A percentile compares a stretch with the other conserved stretches of the same genome.
These are phyloP conservation scores for Agrilus mali DNA, from an alignment of 2,888 invertebrate species.

Conservation along the genomic window DNA sequence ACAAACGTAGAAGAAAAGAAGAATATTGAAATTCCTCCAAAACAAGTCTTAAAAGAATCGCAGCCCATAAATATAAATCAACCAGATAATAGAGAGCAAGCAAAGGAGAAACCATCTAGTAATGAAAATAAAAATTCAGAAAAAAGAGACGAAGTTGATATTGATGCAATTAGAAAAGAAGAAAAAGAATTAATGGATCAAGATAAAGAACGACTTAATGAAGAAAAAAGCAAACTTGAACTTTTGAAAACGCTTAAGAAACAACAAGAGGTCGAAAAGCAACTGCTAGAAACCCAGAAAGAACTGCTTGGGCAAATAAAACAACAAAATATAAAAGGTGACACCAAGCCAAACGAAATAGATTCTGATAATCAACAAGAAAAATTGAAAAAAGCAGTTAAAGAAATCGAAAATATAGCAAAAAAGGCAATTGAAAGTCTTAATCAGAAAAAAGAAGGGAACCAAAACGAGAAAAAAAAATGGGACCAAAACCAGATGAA, in stretches of 20 bases:
- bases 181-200: constrained; percentile 33
- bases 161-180: constrained; percentile 33
- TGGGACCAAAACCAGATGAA: too few relatives aligned
- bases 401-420: constrained; percentile 28
- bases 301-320: constrained; percentile 48
- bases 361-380: constrained; percentile 16
- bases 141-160: constrained; percentile 36
- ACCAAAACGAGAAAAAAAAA: constrained; percentile 14
- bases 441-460: constrained; percentile 13
- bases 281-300: constrained; percentile 55
- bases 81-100: background rate
- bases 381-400: constrained; percentile 26
- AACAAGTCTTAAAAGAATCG: background rate
- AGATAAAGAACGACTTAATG: constrained; percentile 25
- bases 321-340: constrained; percentile 30
- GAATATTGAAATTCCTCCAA: background rate
- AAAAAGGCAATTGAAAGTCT: constrained; percentile 29
- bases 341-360: constrained; percentile 33
- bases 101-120: background rate
- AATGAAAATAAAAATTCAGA: constrained; percentile 21
- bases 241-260: constrained; percentile 52
- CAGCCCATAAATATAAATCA: background rate
- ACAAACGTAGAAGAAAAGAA: too few relatives aligned
- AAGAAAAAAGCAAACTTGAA: constrained; percentile 30
- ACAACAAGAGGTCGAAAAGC: constrained; percentile 54